phyloP scores from a whole-genome alignment of 2,888 invertebrate species.

The Alitta virens region DNA sequence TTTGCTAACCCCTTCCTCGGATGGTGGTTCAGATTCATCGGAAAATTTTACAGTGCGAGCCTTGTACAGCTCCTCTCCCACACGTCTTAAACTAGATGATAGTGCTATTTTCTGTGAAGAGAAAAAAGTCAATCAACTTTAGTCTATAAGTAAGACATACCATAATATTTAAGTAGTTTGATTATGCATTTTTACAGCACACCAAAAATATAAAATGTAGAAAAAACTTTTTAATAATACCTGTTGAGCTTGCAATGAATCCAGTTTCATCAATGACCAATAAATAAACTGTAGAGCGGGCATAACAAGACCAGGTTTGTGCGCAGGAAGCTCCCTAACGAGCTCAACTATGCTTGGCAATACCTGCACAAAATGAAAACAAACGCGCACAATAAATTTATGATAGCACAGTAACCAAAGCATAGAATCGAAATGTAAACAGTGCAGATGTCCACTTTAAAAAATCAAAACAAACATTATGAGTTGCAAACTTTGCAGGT shows the following conservation, averaged over 20 bases:
- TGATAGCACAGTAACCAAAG: background rate
- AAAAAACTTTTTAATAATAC: background rate
- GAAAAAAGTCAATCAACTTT: background rate
- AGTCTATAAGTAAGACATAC: too few relatives aligned
- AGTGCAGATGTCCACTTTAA: background rate
- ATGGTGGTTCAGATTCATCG: conserved; percentile 25
- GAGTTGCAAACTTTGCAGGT: too few relatives aligned
- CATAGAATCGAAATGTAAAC: too few relatives aligned
- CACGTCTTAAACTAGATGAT: conserved; percentile 46
- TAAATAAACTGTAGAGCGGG: conserved; percentile 54
- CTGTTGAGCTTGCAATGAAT: conserved; percentile 35
- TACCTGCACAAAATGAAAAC: conserved; percentile 31
- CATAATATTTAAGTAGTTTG: too few relatives aligned
- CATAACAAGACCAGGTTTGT: conserved; percentile 39
- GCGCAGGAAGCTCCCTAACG: conserved; percentile 41
- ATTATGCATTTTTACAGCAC: too few relatives aligned
- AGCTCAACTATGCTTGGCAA: conserved; percentile 49
- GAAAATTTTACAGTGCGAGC: conserved; percentile 24
- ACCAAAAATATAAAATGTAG: background rate
- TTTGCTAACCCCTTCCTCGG: conserved; percentile 26
- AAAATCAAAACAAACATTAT: too few relatives aligned
- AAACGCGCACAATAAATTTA: background rate
- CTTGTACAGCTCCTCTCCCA: conserved; percentile 53
- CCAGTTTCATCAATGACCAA: conserved; percentile 50
- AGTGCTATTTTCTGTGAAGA: conserved; percentile 40